Percentiles rank a stretch among this genome's conserved stretches.
Evolutionary conservation across 1,140 invertebrate genomes (phyloP).

Genomic region (Trichomalopsis sarcophagae): DNA sequence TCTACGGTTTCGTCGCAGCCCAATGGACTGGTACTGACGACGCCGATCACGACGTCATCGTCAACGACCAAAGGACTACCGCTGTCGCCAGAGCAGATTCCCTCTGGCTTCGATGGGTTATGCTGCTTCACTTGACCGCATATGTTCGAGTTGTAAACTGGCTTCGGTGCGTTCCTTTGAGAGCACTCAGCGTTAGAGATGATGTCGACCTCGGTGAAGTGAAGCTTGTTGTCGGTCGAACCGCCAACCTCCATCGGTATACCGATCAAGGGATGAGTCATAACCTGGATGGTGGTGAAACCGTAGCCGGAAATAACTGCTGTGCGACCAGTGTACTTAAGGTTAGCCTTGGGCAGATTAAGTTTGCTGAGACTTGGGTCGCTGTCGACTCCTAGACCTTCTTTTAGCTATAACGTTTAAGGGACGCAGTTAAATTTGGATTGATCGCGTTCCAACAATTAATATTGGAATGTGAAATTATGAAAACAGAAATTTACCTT

Average conservation of each 20-base stretch:
- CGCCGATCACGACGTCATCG: background rate
- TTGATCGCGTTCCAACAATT: background rate
- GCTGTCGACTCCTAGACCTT: background rate
- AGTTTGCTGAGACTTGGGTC: background rate
- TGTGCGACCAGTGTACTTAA: background rate
- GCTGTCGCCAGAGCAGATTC: slow-evolving; percentile 17
- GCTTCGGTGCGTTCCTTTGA: background rate
- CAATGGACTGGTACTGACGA: background rate
- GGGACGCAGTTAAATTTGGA: background rate
- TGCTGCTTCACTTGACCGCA: background rate
- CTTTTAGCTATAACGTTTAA: background rate
- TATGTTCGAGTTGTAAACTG: background rate
- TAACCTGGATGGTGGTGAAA: background rate
- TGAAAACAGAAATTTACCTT: background rate
- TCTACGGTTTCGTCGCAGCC: background rate
- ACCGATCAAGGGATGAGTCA: background rate
- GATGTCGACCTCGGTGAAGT: background rate
- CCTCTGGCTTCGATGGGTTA: background rate
- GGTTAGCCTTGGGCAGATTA: background rate
- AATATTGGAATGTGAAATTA: background rate
- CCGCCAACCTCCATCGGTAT: background rate
- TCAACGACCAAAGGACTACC: slow-evolving; percentile 9
- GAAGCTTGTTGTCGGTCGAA: background rate
- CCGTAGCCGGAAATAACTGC: background rate
- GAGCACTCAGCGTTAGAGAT: background rate